Conservation (phyloP, 1,140 invertebrate species). For the Varroa destructor region DNA sequence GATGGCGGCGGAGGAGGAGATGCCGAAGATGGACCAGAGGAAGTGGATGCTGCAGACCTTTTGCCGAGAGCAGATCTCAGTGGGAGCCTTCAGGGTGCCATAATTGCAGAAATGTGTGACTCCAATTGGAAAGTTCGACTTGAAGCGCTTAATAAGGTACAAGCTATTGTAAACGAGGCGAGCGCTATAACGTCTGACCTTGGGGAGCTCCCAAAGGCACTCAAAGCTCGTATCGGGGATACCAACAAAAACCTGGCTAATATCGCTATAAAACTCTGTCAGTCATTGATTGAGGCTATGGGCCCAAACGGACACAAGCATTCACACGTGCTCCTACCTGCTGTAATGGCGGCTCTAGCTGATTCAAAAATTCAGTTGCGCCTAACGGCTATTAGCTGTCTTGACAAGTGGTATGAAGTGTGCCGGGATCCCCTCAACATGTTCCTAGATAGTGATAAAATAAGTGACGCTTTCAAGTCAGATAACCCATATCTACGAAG, state of each 20-base stretch:
- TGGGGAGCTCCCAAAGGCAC: slow-evolving; percentile 62
- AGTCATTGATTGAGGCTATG: slow-evolving; percentile 60
- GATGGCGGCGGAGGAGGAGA: slow-evolving; percentile 43
- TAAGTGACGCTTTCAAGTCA: slow-evolving; percentile 64
- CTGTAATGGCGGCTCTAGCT: slow-evolving; percentile 58
- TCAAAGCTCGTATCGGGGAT: slow-evolving; percentile 62
- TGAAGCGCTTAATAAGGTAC: slow-evolving; percentile 65
- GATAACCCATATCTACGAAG: slow-evolving; percentile 66
- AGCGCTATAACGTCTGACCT: slow-evolving; percentile 66
- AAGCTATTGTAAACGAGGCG: slow-evolving; percentile 56
- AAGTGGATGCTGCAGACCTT: slow-evolving; percentile 51
- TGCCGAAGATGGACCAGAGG: slow-evolving; percentile 40
- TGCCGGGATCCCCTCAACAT: slow-evolving; percentile 55
- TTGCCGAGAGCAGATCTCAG: slow-evolving; percentile 67
- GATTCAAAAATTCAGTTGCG: slow-evolving; percentile 64
- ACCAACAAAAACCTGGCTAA: slow-evolving; percentile 81
- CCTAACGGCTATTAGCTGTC: slow-evolving; percentile 57
- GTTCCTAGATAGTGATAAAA: slow-evolving; percentile 75
- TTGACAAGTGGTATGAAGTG: slow-evolving; percentile 67
- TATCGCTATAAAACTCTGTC: slow-evolving; percentile 62
- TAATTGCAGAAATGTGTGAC: slow-evolving; percentile 68
- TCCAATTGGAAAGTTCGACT: slow-evolving; percentile 88
- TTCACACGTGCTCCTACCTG: slow-evolving; percentile 63
- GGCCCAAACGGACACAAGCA: slow-evolving; percentile 65
- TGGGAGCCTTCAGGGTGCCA: slow-evolving; percentile 61